Evolutionary conservation across 2,888 invertebrate species (phyloP).

Genomic region (Erebia ligea): DNA sequence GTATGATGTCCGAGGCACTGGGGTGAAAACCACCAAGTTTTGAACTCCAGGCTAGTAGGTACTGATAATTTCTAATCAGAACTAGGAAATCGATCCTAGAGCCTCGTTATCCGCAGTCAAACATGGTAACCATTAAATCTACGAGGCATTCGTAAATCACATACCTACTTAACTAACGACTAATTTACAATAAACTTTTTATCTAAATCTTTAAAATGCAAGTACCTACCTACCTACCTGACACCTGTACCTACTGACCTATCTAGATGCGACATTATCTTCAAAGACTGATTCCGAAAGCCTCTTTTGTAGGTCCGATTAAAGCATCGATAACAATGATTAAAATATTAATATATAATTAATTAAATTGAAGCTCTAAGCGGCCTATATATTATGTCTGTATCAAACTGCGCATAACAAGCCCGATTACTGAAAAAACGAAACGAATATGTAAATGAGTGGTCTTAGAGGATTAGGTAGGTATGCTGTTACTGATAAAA

Average conservation of each 20-base stretch:
- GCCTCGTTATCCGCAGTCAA: too few relatives aligned
- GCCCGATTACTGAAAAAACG: not conserved
- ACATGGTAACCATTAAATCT: too few relatives aligned
- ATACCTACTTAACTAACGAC: not conserved
- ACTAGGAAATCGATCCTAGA: too few relatives aligned
- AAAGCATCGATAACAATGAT: constrained; percentile 3
- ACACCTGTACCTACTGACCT: too few relatives aligned
- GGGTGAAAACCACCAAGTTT: too few relatives aligned
- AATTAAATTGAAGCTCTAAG: not conserved
- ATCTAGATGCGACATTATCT: not conserved
- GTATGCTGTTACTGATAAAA: not conserved
- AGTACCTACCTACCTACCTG: not conserved
- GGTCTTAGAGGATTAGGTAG: constrained; percentile 9
- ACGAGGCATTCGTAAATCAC: too few relatives aligned
- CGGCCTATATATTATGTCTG: not conserved
- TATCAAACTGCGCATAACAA: constrained; percentile 12
- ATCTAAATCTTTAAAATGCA: not conserved
- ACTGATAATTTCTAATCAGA: too few relatives aligned
- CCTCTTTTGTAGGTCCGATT: not conserved
- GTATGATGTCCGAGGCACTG: too few relatives aligned
- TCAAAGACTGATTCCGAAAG: constrained; percentile 8
- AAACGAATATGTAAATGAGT: constrained; percentile 1
- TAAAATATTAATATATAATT: not conserved
- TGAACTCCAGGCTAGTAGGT: too few relatives aligned
- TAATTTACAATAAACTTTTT: not conserved